Percentiles rank a stretch among this genome's conserved stretches.
phyloP scores from a whole-genome alignment of 2,797 vertebrate genomes.

The Sebastes oblongus region DNA sequence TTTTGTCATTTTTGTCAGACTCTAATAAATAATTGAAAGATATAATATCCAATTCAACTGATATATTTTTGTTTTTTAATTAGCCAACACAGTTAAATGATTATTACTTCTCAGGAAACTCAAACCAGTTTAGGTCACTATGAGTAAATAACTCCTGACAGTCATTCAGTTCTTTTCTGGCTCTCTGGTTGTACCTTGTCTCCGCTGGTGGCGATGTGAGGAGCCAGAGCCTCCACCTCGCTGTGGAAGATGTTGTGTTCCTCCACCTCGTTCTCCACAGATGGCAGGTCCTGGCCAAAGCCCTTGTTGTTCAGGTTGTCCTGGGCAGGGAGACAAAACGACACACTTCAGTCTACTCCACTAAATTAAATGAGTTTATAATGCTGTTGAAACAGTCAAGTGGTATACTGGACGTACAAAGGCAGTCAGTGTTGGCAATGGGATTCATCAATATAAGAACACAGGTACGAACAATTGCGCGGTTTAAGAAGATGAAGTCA shows the following conservation, averaged over 20 bases:
- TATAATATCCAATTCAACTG: background rate
- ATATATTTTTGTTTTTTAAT: background rate
- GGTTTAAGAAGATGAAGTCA: background rate
- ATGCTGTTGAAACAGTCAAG: background rate
- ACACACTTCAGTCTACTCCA: background rate
- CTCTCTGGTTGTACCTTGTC: conserved; percentile 80
- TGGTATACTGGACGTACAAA: background rate
- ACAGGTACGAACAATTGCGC: background rate
- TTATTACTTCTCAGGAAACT: background rate
- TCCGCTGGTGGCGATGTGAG: conserved; percentile 83
- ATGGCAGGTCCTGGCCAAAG: conserved; percentile 91
- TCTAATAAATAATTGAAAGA: background rate
- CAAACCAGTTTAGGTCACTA: background rate
- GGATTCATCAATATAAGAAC: background rate
- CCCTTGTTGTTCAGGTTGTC: conserved; percentile 84
- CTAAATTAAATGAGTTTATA: background rate
- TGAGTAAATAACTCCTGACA: background rate
- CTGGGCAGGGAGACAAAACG: conserved; percentile 66
- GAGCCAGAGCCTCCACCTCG: conserved; percentile 94
- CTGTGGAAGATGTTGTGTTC: conserved; percentile 98
- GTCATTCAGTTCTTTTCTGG: too few species aligned
- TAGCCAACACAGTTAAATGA: background rate
- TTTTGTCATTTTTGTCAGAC: background rate
- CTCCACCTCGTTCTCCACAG: conserved; percentile 91
- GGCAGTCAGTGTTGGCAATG: background rate